Evolutionary conservation across 2,888 invertebrate species (phyloP).

Genomic region (Drosophila seclusa): DNA sequence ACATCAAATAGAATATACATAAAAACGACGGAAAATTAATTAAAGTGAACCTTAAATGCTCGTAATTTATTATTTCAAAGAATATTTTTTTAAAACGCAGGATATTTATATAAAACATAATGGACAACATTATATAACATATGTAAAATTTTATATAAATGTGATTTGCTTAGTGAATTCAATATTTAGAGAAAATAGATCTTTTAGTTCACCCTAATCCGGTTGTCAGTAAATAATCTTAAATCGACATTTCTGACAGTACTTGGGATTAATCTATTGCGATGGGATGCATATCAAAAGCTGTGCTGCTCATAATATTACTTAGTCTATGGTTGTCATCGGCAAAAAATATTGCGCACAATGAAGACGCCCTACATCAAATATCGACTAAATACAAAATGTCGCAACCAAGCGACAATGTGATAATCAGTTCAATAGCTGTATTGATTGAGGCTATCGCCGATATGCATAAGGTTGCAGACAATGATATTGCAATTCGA

Average conservation of each 20-base stretch:
- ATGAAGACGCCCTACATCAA: not conserved
- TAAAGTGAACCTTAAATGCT: conserved; percentile 3
- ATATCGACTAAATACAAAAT: not conserved
- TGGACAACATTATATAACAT: not conserved
- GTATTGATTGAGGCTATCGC: conserved; percentile 6
- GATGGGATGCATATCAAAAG: conserved; percentile 41
- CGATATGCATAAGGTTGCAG: conserved; percentile 2
- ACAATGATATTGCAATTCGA: conserved; percentile 42
- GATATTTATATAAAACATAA: not conserved
- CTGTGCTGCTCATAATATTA: conserved; percentile 32
- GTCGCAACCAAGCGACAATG: conserved; percentile 5
- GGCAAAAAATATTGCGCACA: conserved; percentile 14
- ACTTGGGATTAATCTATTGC: conserved; percentile 40
- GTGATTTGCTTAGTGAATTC: not conserved
- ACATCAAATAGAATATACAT: not conserved
- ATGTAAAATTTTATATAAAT: not conserved
- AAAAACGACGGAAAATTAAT: not conserved
- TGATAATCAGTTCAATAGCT: conserved; percentile 24
- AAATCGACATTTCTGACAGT: conserved; percentile 34
- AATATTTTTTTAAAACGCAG: not conserved
- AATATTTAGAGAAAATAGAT: not conserved
- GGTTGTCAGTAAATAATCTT: conserved; percentile 2
- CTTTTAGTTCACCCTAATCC: conserved; percentile 30
- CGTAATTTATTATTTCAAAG: not conserved
- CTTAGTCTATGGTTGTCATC: conserved; percentile 17